Evolutionary conservation across 2,888 invertebrate genomes (phyloP), one percentile per base, ranked within the genome.

Genomic region (Brachynemurus nebulosus): DNA sequence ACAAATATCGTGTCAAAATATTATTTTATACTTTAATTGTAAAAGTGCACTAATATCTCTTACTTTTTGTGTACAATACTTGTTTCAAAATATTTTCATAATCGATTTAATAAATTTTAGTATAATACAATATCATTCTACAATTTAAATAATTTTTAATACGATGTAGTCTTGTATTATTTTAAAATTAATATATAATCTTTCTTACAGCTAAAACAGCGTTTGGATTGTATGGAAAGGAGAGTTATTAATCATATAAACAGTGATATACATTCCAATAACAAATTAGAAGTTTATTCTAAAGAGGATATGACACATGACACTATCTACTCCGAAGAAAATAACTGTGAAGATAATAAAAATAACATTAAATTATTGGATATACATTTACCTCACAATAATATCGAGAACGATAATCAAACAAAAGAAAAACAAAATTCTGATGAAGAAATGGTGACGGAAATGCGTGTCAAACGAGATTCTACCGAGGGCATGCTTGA

Each of bases 201-300:
- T 52, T 41, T 53, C 45, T 71, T 72, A 7, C 67, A 80, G 80
- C 66, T 80, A 47, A 76, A 75, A 58, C 67, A 72, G 51, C 75
- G 76, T 47, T 62, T 83, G 59, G 75, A 74, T 57, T 76, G 78
- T 51, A 74, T 78, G 70, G 81, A 81, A 59, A 71, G 76, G 53
- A 70, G 77, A 51, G 67, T 72, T 45, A 55, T 60, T 14, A 38
- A 27, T 25, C 44, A 44, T 18, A 20, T 37, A 18, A 19, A 44
- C 30, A 44, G 19, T 19, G 17, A 18, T 11, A 18, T 35, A 27
- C 37, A 37, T 37, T 44, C 44, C 37, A 44, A 44, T 38, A 23
- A 37, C 19, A 37, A 16, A n/a, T 8, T 19, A 11, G 30, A 38
- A 18, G 38, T n/a, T 4, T 17, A 23, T 14, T n/a, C 14, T n/a